Conservation (phyloP, 2,113 vertebrate species). For the Tinamus guttatus region DNA sequence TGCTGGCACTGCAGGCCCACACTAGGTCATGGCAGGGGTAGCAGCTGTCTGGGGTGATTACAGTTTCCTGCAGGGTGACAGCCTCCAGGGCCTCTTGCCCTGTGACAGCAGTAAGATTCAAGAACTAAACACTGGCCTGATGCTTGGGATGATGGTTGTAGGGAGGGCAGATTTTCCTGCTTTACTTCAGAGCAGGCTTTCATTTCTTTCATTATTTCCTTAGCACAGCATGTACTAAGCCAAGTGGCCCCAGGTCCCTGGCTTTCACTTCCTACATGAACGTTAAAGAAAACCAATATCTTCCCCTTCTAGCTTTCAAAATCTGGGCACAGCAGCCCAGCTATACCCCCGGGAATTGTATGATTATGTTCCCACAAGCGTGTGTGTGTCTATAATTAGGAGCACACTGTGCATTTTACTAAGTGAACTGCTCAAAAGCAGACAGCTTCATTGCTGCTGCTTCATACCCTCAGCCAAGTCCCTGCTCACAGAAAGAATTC, state of each 20-base stretch:
- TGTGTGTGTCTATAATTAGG: constrained; percentile 22
- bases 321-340: constrained; percentile 2
- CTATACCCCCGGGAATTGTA: background rate
- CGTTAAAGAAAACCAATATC: constrained; percentile 27
- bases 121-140: constrained; percentile 13
- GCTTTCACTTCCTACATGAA: constrained; percentile 28
- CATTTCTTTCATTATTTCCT: constrained; percentile 16
- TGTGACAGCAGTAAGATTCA: background rate
- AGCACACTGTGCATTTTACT: constrained; percentile 27
- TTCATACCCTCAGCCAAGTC: background rate
- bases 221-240: constrained; percentile 31
- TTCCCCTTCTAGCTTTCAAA: constrained; percentile 26
- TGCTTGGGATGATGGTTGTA: background rate
- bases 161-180: constrained; percentile 2
- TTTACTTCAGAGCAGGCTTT: constrained; percentile 23
- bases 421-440: background rate
- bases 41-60: background rate
- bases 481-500: background rate
- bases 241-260: background rate
- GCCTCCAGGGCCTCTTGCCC: background rate
- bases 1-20: background rate
- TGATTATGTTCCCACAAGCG: constrained; percentile 9
- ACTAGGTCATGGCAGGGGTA: background rate
- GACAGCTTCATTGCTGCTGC: background rate
- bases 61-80: background rate